Evolutionary conservation across 2,888 invertebrate genomes (phyloP).

Genomic region (Oxycera nigricornis): DNA sequence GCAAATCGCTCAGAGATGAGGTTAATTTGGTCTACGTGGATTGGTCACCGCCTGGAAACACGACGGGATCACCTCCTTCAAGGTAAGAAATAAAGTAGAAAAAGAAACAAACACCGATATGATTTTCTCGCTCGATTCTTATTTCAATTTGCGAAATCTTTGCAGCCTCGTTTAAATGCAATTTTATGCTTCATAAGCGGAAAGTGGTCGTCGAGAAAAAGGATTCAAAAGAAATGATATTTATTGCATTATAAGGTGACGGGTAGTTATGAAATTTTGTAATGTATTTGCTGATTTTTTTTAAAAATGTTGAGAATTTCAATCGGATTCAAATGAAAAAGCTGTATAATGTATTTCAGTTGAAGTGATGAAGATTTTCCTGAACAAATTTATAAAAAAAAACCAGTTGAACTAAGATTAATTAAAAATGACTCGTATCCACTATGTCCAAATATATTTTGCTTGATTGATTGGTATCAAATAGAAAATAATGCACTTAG

Average conservation of each 20-base stretch:
- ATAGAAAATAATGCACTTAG: too few species aligned
- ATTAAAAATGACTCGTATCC: too few species aligned
- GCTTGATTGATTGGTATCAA: too few species aligned
- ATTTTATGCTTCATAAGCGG: conserved; percentile 15
- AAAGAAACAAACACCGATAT: not conserved
- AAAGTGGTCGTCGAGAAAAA: conserved; percentile 8
- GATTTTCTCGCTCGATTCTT: conserved; percentile 36
- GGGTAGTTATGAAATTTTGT: conserved; percentile 36
- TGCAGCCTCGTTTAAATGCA: conserved; percentile 29
- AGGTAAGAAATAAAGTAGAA: not conserved
- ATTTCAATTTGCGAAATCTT: conserved; percentile 32
- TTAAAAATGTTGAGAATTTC: not conserved
- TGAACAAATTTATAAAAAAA: too few species aligned
- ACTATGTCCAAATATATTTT: too few species aligned
- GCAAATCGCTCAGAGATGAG: conserved; percentile 50
- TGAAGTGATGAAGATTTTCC: too few species aligned
- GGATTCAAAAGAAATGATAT: conserved; percentile 10
- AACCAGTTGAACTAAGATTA: too few species aligned
- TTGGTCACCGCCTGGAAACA: conserved; percentile 42
- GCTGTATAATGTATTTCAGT: too few species aligned
- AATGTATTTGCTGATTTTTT: conserved; percentile 12
- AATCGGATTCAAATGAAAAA: too few species aligned
- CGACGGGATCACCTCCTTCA: conserved; percentile 42
- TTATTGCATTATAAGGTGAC: conserved; percentile 35
- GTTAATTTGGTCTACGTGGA: conserved; percentile 47